phyloP scores from a whole-genome alignment of 2,888 invertebrate species.

The Cartodere bifasciata region DNA sequence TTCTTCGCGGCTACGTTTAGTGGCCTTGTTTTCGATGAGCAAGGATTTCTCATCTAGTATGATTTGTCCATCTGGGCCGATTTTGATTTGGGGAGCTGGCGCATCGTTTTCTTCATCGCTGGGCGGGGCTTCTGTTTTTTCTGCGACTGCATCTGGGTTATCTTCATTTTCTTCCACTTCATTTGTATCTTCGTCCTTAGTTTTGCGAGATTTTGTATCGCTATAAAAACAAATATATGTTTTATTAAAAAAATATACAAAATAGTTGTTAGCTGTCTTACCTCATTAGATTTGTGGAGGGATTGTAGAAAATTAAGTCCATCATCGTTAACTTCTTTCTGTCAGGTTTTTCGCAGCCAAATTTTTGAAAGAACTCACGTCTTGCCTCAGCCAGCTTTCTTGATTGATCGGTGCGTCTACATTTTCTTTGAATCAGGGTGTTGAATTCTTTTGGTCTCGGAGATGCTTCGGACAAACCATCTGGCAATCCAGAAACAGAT shows the following conservation, averaged over 20 bases:
- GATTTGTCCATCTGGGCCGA: constrained; percentile 75
- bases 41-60: constrained; percentile 77
- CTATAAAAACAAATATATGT: constrained; percentile 3
- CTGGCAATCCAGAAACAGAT: constrained; percentile 21
- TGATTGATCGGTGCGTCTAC: constrained; percentile 36
- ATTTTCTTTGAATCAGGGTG: constrained; percentile 24
- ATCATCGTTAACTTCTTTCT: constrained; percentile 73
- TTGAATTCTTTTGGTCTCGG: constrained; percentile 18
- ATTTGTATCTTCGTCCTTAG: constrained; percentile 12
- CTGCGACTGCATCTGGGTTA: constrained; percentile 9
- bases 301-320: constrained; percentile 87
- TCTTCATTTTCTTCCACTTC: constrained; percentile 14
- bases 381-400: constrained; percentile 41
- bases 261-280: constrained; percentile 27
- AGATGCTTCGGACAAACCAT: constrained; percentile 17
- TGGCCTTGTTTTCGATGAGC: constrained; percentile 60
- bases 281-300: constrained; percentile 62
- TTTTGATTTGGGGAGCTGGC: constrained; percentile 73
- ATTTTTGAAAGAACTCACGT: constrained; percentile 40
- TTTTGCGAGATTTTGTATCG: no score
- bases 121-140: constrained; percentile 26
- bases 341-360: constrained; percentile 42
- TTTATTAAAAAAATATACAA: background rate
- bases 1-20: constrained; percentile 46
- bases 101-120: constrained; percentile 36